A percentile compares a stretch with the other conserved stretches of the same genome.
Evolutionary conservation across 2,113 vertebrate genomes (phyloP).

Genomic region (Chiloscyllium plagiosum): DNA sequence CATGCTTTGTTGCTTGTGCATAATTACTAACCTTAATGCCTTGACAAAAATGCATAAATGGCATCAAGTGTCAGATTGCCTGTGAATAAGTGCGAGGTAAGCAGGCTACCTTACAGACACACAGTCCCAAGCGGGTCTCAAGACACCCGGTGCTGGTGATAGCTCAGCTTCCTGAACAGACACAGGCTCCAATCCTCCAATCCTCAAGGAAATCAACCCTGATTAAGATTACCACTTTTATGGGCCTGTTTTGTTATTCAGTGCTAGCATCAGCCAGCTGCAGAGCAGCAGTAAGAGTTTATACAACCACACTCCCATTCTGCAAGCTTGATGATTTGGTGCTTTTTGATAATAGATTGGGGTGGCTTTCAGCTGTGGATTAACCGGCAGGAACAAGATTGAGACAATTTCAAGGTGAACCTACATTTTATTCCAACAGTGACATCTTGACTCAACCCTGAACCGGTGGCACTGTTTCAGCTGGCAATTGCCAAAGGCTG

Average conservation of each 20-base stretch:
- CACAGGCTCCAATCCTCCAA: too few species aligned
- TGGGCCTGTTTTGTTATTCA: neutral
- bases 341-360: neutral
- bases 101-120: too few species aligned
- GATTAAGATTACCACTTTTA: too few species aligned
- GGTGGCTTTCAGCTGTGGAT: neutral
- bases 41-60: neutral
- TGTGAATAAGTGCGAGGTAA: too few species aligned
- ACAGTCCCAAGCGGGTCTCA: too few species aligned
- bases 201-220: too few species aligned
- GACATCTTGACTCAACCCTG: neutral
- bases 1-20: neutral
- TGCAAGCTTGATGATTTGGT: neutral
- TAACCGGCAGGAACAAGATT: neutral
- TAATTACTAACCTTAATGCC: neutral
- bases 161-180: too few species aligned
- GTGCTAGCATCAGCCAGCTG: neutral
- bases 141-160: too few species aligned
- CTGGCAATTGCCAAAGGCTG: neutral
- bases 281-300: neutral
- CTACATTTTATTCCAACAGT: neutral
- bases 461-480: neutral
- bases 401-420: neutral
- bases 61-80: too few species aligned
- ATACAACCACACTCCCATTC: neutral